Base-by-base conservation (phyloP, 2,797 vertebrate genomes). In the Pyrrhura leucotis region DNA sequence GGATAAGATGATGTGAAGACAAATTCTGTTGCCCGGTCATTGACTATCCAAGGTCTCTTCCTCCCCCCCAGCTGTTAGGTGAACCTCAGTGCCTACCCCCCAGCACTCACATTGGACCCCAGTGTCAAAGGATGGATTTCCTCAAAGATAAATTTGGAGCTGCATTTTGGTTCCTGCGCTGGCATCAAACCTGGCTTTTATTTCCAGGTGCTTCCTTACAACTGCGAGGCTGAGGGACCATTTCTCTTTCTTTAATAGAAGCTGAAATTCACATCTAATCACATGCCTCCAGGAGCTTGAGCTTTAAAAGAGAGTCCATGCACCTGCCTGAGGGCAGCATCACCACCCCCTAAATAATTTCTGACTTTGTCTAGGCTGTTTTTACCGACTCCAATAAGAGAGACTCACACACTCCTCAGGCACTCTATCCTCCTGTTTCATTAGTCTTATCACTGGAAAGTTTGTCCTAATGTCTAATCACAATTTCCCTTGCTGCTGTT, bases 341-440 rank as follows among this genome's bases (percentile, higher is more conserved):
- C 96, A 97, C 90, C 94, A 94, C 88, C 95, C 91, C 95, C 94
- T 97, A 97, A 93, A 97, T 97, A 96, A 97, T 95, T 95, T 94
- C 95, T 91, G 94, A 97, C 96, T 97, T 96, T 87, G 93, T 96
- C 94, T 94, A 90, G 96, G 95, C 95, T 97, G 96, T 86, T 97
- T 97, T 97, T 97, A 97, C 95, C 90, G 74, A 97, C 96, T 97
- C 93, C 93, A 97, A 95, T 97, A 96, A 95, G 88, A 97, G 66
- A 96, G 95, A 97, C 95, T 96, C 91, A 77, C 56, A 22, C 4
- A 9, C 63, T 96, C 96, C 94, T 74, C 90, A 94, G 95, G 95
- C 95, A 85, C 80, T 97, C 80, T 73, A n/a, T 86, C 66, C 90
- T 93, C 71, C 80, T n/a, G 74, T 94, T 97, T 96, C 95, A 96